phyloP scores from a whole-genome alignment of 2,888 invertebrate genomes.

The Dolomedes plantarius region DNA sequence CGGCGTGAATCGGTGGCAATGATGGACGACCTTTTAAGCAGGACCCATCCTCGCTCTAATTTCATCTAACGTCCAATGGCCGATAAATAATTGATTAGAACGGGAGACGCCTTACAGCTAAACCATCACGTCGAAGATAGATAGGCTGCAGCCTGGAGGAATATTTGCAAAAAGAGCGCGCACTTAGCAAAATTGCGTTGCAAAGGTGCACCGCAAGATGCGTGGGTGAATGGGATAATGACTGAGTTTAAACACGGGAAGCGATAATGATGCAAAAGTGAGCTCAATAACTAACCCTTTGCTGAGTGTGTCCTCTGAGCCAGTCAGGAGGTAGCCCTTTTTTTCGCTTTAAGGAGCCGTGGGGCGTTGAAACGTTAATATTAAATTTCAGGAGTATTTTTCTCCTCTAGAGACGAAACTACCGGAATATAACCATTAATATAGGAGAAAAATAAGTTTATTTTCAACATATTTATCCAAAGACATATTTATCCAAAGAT shows the following conservation, averaged over 20 bases:
- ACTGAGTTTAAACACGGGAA: conserved; percentile 28
- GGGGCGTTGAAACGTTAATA: too few relatives aligned
- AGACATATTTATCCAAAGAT: too few relatives aligned
- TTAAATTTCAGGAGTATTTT: too few relatives aligned
- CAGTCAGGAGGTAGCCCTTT: neutral
- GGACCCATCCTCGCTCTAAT: conserved; percentile 71
- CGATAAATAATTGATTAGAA: conserved; percentile 69
- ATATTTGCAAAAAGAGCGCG: conserved; percentile 14
- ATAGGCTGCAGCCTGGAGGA: neutral
- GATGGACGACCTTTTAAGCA: conserved; percentile 69
- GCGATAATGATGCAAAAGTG: conserved; percentile 5
- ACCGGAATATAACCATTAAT: too few relatives aligned
- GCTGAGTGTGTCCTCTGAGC: neutral
- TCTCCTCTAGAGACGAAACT: too few relatives aligned
- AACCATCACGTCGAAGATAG: neutral
- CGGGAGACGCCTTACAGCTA: conserved; percentile 50
- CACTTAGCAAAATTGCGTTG: conserved; percentile 60
- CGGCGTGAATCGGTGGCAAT: conserved; percentile 68
- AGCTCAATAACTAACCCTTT: neutral
- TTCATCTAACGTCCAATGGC: conserved; percentile 69
- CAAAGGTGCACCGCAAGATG: conserved; percentile 1
- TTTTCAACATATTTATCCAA: too few relatives aligned
- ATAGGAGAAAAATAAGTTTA: too few relatives aligned
- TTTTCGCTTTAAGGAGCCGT: too few relatives aligned
- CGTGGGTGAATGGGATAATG: conserved; percentile 39